Evolutionary conservation across 2,888 invertebrate genomes (phyloP).

Genomic region (Eristalis arbustorum): DNA sequence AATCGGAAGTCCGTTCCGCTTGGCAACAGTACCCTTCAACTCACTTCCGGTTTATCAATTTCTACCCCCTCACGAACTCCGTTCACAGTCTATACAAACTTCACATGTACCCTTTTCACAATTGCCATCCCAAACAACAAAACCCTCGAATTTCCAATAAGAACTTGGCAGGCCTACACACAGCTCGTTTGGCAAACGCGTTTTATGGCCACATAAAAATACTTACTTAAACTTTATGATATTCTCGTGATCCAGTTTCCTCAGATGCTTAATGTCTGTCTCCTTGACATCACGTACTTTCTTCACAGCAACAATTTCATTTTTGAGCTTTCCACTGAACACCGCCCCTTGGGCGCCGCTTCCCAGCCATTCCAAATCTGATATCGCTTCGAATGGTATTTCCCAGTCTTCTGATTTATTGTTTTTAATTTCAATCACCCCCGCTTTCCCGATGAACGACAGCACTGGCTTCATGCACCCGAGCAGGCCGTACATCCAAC

Average conservation of each 20-base stretch:
- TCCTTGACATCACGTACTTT: slow-evolving; percentile 95
- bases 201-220: not conserved
- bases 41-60: too few relatives aligned
- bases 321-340: slow-evolving; percentile 91
- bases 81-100: not conserved
- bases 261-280: slow-evolving; percentile 94
- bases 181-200: not conserved
- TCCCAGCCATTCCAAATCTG: slow-evolving; percentile 93
- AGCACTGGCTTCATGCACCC: slow-evolving; percentile 94
- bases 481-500: slow-evolving; percentile 91
- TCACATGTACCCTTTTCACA: not conserved
- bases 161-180: not conserved
- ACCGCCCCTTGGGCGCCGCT: slow-evolving; percentile 98
- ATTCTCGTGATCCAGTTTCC: slow-evolving; percentile 97
- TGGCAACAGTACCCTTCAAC: not conserved
- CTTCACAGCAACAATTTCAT: slow-evolving; percentile 96
- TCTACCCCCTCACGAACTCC: not conserved
- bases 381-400: slow-evolving; percentile 94
- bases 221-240: slow-evolving; percentile 86
- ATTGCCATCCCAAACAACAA: not conserved
- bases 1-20: not conserved
- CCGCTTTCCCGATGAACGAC: slow-evolving; percentile 91
- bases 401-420: slow-evolving; percentile 91
- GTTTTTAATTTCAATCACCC: slow-evolving; percentile 85
- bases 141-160: not conserved